These are phyloP conservation scores for Puntigrus tetrazona DNA, from an alignment of 2,113 vertebrate species.

Conservation along the genomic window DNA sequence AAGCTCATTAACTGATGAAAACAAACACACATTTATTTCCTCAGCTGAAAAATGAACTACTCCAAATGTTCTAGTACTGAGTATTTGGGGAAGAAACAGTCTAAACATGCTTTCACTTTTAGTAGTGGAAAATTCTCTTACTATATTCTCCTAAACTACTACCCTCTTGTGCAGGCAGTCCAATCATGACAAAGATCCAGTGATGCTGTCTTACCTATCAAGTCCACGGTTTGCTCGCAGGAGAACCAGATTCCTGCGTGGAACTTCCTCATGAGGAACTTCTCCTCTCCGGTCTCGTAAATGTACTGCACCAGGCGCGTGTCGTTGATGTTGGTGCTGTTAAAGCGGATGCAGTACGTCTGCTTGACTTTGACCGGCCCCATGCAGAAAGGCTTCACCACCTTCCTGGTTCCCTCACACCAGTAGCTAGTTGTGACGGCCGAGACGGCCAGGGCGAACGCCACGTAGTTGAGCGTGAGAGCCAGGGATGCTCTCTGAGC, in stretches of 20 bases:
- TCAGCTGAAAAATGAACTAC: neutral
- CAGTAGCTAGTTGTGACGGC: conserved; percentile 88
- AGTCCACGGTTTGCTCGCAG: conserved; percentile 80
- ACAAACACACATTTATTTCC: neutral
- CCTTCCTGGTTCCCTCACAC: conserved; percentile 86
- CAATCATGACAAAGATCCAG: neutral
- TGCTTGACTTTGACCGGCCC: conserved; percentile 68
- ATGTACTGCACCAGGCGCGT: conserved; percentile 84
- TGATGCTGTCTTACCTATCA: conserved; percentile 76
- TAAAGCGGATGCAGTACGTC: conserved; percentile 81
- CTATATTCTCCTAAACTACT: no score
- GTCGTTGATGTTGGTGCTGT: conserved; percentile 73
- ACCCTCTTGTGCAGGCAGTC: no score
- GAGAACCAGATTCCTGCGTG: conserved; percentile 89
- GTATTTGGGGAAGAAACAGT: neutral
- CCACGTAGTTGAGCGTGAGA: conserved; percentile 80
- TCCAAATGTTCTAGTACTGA: neutral
- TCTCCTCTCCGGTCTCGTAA: conserved; percentile 87
- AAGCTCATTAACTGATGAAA: neutral
- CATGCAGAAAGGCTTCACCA: conserved; percentile 85
- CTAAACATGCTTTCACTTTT: no score
- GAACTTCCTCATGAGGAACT: conserved; percentile 80
- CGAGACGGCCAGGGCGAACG: conserved; percentile 81
- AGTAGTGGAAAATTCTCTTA: neutral
- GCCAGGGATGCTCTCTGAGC: conserved; percentile 77